Evolutionary conservation across 2,113 vertebrate genomes (phyloP).

Genomic region (Orientallactaga bullata): DNA sequence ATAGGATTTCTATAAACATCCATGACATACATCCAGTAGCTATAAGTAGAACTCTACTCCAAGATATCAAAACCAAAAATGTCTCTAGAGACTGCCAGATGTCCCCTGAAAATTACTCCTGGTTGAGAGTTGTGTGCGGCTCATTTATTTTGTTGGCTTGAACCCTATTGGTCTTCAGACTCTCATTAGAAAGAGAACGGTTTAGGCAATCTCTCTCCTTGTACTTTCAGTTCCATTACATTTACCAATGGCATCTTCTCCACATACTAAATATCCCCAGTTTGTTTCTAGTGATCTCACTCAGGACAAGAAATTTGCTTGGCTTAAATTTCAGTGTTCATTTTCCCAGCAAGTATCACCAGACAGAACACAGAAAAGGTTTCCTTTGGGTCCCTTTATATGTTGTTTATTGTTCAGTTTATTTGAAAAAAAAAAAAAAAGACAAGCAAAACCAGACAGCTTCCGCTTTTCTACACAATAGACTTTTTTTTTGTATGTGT

Average conservation of each 20-base stretch:
- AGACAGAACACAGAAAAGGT: background rate
- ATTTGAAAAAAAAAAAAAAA: background rate
- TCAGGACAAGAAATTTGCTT: background rate
- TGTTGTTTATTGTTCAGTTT: background rate
- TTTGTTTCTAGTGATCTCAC: background rate
- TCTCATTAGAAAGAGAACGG: slow-evolving; percentile 29
- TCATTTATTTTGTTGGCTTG: slow-evolving; percentile 26
- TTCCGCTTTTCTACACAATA: background rate
- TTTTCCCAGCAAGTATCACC: background rate
- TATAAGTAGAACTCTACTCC: background rate
- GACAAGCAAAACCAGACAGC: background rate
- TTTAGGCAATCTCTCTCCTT: slow-evolving; percentile 14
- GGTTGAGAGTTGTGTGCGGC: background rate
- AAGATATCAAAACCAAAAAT: background rate
- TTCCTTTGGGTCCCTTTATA: slow-evolving; percentile 26
- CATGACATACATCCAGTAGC: background rate
- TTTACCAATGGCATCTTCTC: background rate
- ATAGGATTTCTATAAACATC: background rate
- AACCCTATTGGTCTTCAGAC: background rate
- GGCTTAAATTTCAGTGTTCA: background rate
- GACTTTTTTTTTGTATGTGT: background rate
- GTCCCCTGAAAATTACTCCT: background rate
- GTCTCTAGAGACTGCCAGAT: background rate
- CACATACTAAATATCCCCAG: background rate
- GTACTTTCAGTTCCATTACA: background rate